phyloP scores from a whole-genome alignment of 2,888 invertebrate species.

The Eurytoma adleriae region DNA sequence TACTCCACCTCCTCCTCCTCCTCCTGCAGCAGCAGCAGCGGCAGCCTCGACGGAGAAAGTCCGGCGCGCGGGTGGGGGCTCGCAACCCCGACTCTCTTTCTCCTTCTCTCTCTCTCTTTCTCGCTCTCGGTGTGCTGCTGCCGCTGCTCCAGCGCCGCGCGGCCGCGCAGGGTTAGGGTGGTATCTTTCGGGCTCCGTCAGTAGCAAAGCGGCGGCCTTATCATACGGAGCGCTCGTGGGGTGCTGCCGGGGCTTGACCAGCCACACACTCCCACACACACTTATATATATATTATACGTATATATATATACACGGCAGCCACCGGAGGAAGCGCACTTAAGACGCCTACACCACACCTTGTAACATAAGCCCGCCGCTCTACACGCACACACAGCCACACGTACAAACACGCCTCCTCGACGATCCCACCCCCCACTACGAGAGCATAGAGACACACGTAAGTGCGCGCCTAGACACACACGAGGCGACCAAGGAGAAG shows the following conservation, averaged over 20 bases:
- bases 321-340: slow-evolving; percentile 59
- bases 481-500: slow-evolving; percentile 26
- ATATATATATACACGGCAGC: background rate
- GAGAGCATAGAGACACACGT: slow-evolving; percentile 56
- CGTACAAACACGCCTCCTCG: slow-evolving; percentile 34
- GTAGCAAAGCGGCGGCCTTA: slow-evolving; percentile 76
- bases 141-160: slow-evolving; percentile 61
- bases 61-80: slow-evolving; percentile 1
- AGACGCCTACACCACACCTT: slow-evolving; percentile 71
- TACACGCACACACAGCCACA: slow-evolving; percentile 6
- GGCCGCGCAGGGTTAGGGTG: slow-evolving; percentile 73
- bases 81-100: too few relatives aligned
- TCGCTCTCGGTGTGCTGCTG: background rate
- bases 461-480: slow-evolving; percentile 21
- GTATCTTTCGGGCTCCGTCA: slow-evolving; percentile 73
- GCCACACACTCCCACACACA: slow-evolving; percentile 32
- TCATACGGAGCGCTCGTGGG: slow-evolving; percentile 76
- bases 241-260: slow-evolving; percentile 69
- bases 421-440: slow-evolving; percentile 49
- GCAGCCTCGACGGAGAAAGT: slow-evolving; percentile 45
- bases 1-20: slow-evolving; percentile 68
- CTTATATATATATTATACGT: background rate
- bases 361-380: slow-evolving; percentile 70
- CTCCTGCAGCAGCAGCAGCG: slow-evolving; percentile 58
- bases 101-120: slow-evolving; percentile 9